phyloP scores from a whole-genome alignment of 1,140 invertebrate genomes.

The Solenopsis fugax region DNA sequence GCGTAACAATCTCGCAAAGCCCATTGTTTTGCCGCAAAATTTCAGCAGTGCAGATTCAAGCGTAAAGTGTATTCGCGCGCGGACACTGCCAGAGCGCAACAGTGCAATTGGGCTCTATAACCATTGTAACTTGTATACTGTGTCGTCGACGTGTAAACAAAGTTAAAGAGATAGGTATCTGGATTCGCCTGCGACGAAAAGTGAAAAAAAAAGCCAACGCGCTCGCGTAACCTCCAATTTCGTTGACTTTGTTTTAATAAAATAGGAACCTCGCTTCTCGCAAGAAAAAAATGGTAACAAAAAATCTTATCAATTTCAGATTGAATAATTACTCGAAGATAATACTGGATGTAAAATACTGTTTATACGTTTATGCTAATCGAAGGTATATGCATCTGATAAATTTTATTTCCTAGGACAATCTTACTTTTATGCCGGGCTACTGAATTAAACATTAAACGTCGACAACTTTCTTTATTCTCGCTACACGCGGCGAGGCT shows the following conservation, averaged over 20 bases:
- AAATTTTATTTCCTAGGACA: conserved; percentile 12
- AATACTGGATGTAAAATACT: not conserved
- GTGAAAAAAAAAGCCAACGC: conserved; percentile 10
- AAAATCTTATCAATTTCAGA: not conserved
- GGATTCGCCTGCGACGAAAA: not conserved
- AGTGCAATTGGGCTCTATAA: not conserved
- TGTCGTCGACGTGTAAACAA: not conserved
- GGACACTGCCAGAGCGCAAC: not conserved
- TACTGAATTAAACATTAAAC: conserved; percentile 41
- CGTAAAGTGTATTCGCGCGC: not conserved
- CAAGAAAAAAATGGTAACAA: not conserved
- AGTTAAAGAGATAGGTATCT: conserved; percentile 31
- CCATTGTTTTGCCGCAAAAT: conserved; percentile 46
- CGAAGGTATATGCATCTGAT: not conserved
- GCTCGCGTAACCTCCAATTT: conserved; percentile 1
- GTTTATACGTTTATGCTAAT: not conserved
- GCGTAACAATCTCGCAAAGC: conserved; percentile 31
- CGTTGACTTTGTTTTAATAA: not conserved
- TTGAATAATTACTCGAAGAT: not conserved
- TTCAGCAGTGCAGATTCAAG: conserved; percentile 12
- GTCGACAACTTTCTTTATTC: conserved; percentile 15
- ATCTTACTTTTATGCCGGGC: not conserved
- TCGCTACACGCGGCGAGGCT: not conserved
- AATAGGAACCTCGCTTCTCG: not conserved
- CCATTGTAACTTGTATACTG: not conserved